These are phyloP conservation scores for Pseudorectes ferrugineus DNA, from an alignment of 2,113 vertebrate species.

Conservation along the genomic window DNA sequence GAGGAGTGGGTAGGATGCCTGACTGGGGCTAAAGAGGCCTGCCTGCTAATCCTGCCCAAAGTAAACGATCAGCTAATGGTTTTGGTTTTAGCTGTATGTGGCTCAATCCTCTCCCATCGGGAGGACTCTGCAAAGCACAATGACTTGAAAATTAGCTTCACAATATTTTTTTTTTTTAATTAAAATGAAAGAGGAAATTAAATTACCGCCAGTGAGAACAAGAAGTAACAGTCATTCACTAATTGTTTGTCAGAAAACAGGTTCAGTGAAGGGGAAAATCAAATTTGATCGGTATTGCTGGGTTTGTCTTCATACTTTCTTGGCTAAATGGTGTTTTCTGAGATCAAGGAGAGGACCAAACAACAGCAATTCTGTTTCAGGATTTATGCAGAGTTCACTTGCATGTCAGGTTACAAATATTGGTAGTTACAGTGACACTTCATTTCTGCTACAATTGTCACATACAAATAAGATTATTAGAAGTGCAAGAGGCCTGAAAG, in stretches of 20 bases:
- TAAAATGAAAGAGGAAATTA: not conserved
- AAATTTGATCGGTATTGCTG: not conserved
- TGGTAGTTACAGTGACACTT: not conserved
- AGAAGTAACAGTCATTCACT: not conserved
- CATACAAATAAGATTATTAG: not conserved
- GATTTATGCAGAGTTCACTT: not conserved
- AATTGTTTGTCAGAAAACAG: not conserved
- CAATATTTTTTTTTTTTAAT: not conserved
- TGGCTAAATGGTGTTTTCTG: not conserved
- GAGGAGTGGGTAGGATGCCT: not conserved
- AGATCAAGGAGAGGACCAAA: not conserved
- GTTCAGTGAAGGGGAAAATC: constrained; percentile 1
- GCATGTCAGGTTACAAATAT: not conserved
- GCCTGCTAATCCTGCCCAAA: not conserved
- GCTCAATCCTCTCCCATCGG: not conserved
- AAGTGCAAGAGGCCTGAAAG: not conserved
- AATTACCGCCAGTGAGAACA: not conserved
- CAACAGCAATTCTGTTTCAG: not conserved
- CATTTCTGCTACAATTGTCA: not conserved
- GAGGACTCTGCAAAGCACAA: not conserved
- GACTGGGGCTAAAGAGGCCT: not conserved
- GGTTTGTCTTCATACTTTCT: not conserved
- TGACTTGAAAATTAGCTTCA: not conserved
- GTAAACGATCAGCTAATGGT: not conserved
- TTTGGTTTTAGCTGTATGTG: not conserved